A percentile compares a stretch with the other conserved stretches of the same genome.
Evolutionary conservation across 37 sponge, comb jelly and placozoan genomes (phyloP).

Genomic region (Mnemiopsis leidyi): DNA sequence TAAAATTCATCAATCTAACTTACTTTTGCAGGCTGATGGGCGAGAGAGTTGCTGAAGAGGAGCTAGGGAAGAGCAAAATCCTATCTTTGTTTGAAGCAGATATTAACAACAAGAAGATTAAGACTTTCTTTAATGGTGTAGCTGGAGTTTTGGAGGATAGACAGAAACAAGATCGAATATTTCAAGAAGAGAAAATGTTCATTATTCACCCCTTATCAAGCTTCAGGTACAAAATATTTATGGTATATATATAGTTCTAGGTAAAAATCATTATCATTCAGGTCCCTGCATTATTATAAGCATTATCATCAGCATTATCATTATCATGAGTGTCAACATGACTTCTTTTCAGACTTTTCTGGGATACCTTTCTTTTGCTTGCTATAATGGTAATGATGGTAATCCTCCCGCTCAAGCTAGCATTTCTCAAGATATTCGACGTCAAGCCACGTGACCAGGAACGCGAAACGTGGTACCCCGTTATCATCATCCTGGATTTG

Average conservation of each 20-base stretch:
- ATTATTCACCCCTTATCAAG: conserved; percentile 50
- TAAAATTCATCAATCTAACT: too few species aligned
- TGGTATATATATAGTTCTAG: too few species aligned
- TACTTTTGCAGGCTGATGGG: conserved; percentile 22
- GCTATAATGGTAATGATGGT: conserved; percentile 41
- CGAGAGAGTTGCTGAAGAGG: conserved; percentile 20
- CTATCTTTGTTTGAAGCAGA: conserved; percentile 35
- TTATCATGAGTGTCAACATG: too few species aligned
- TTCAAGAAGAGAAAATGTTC: conserved; percentile 15
- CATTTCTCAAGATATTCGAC: conserved; percentile 57
- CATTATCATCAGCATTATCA: too few species aligned
- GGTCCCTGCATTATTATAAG: too few species aligned
- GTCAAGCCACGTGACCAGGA: not conserved
- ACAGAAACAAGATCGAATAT: conserved; percentile 17
- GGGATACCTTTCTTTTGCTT: conserved; percentile 25
- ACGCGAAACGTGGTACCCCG: not conserved
- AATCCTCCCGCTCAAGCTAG: conserved; percentile 17
- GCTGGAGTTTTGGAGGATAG: conserved; percentile 46
- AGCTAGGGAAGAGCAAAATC: conserved; percentile 26
- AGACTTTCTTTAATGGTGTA: conserved; percentile 30
- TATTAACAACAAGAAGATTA: conserved; percentile 31
- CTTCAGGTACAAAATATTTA: not conserved
- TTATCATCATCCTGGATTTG: conserved; percentile 16
- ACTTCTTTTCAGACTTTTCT: not conserved
- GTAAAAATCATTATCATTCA: too few species aligned